phyloP scores from a whole-genome alignment of 2,113 vertebrate genomes.

The Neopipo cinnamomea region DNA sequence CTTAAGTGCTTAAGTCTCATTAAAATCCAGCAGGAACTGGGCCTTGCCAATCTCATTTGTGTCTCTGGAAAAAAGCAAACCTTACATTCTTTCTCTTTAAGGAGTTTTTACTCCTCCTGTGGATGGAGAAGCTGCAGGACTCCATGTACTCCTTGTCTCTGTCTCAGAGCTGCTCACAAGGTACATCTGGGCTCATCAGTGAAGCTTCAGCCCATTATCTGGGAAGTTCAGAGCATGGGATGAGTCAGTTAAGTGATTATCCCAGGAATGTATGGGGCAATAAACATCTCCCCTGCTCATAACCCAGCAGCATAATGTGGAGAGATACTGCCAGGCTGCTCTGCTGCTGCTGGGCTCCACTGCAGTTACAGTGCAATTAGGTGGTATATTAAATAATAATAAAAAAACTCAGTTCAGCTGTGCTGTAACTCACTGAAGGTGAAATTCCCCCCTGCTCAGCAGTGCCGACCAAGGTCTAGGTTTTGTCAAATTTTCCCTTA shows the following conservation, averaged over 20 bases:
- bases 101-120: background rate
- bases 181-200: background rate
- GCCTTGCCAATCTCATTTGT: background rate
- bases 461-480: background rate
- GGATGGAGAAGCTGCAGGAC: background rate
- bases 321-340: constrained; percentile 1
- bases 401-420: background rate
- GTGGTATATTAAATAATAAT: background rate
- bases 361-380: constrained; percentile 23
- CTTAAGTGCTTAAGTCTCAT: background rate
- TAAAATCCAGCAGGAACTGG: background rate
- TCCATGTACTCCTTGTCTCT: background rate
- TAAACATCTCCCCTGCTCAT: constrained; percentile 54
- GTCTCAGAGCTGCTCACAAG: background rate
- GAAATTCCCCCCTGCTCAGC: background rate
- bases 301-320: constrained; percentile 25
- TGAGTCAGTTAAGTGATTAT: constrained; percentile 49
- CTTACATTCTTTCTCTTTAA: background rate
- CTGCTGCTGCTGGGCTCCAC: background rate
- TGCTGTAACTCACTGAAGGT: constrained; percentile 19
- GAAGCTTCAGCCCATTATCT: constrained; percentile 21
- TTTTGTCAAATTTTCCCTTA: background rate
- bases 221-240: background rate
- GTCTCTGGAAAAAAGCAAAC: background rate
- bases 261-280: constrained; percentile 32